These are phyloP conservation scores for Eulacestoma nigropectus DNA, from an alignment of 2,113 vertebrate genomes.

Conservation along the genomic window DNA sequence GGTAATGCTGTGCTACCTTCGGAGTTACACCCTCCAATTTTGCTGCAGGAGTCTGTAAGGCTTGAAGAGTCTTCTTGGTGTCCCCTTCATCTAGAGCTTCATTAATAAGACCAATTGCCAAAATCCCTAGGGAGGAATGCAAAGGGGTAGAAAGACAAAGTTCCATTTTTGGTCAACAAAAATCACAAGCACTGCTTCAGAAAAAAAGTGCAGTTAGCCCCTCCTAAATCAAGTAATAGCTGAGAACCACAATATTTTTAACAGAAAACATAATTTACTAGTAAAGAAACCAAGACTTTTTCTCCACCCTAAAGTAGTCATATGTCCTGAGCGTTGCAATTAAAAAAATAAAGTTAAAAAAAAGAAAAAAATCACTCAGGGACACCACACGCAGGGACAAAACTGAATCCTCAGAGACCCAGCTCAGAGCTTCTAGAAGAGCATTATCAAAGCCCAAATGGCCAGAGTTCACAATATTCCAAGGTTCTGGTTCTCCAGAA, in stretches of 20 bases:
- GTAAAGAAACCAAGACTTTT: neutral
- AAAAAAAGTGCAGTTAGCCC: neutral
- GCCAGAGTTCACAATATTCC: neutral
- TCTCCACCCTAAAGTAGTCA: neutral
- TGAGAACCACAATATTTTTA: neutral
- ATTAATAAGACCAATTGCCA: constrained; percentile 92
- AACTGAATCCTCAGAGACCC: neutral
- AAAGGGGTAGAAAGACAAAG: neutral
- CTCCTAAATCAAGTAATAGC: neutral
- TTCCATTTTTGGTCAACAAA: neutral
- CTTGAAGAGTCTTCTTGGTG: constrained; percentile 81
- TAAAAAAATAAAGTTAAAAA: neutral
- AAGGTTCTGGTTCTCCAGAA: neutral
- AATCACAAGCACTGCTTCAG: neutral
- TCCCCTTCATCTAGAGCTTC: constrained; percentile 94
- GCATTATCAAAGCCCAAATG: neutral
- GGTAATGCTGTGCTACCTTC: constrained; percentile 90
- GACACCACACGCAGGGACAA: neutral
- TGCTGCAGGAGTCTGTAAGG: constrained; percentile 86
- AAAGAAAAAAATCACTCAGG: neutral
- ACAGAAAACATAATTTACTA: neutral
- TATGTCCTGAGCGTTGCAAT: neutral
- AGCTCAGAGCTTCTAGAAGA: neutral
- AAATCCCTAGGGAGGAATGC: constrained; percentile 79
- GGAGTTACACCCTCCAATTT: constrained; percentile 87